These are phyloP conservation scores for Dolichallabes microphthalmus DNA, from an alignment of 2,113 vertebrate genomes.

Conservation along the genomic window DNA sequence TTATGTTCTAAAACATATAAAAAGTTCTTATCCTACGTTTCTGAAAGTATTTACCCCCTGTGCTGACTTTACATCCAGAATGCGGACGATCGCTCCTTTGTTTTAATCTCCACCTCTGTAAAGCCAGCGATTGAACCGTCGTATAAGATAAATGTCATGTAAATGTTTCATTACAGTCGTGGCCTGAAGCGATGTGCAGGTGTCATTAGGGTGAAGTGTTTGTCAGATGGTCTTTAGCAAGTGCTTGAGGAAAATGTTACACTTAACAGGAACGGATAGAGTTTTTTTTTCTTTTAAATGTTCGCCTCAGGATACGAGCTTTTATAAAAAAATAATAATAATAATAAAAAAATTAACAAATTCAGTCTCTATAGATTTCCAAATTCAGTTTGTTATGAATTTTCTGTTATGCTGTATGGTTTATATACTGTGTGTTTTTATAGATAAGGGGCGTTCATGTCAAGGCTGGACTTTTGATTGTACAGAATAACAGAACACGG, in stretches of 20 bases:
- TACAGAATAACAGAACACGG: too few species aligned
- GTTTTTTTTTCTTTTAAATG: background rate
- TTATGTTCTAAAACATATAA: background rate
- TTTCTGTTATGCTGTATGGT: background rate
- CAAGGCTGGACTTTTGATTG: too few species aligned
- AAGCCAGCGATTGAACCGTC: constrained; percentile 22
- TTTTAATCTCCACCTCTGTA: background rate
- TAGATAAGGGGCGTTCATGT: too few species aligned
- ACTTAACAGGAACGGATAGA: background rate
- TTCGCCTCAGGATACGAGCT: background rate
- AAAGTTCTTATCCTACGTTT: background rate
- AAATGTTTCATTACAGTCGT: constrained; percentile 36
- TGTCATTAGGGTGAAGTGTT: constrained; percentile 42
- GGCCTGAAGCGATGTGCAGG: constrained; percentile 21
- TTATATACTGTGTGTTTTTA: background rate
- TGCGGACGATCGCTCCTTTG: background rate
- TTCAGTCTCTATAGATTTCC: background rate
- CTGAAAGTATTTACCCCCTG: background rate
- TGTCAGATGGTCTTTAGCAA: constrained; percentile 23
- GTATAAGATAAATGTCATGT: constrained; percentile 42
- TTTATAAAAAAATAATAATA: too few species aligned
- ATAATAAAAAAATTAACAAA: background rate
- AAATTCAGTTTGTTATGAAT: background rate
- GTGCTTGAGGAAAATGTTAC: constrained; percentile 18
- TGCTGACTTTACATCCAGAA: background rate